These are phyloP conservation scores for Ursus arctos DNA, from an alignment of 2,113 vertebrate species.

Conservation along the genomic window DNA sequence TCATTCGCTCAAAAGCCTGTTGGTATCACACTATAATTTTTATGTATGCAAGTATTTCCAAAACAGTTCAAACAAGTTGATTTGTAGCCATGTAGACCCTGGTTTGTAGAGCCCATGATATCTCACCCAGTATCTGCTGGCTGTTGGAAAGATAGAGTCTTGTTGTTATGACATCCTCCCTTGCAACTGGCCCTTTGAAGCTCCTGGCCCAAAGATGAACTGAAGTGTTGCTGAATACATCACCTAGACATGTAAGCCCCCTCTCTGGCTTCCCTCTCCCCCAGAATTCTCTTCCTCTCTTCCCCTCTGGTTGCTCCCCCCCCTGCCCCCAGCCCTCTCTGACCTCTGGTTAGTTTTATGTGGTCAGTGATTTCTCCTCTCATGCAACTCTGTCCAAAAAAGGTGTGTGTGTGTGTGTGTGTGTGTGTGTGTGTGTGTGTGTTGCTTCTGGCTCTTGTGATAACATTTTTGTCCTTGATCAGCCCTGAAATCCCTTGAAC, in stretches of 20 bases:
- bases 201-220: accelerated
- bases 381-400: background rate
- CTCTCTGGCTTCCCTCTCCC: background rate
- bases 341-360: background rate
- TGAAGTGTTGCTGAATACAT: background rate
- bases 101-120: background rate
- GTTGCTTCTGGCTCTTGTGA: background rate
- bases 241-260: accelerated
- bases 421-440: background rate
- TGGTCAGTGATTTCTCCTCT: background rate
- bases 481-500: background rate
- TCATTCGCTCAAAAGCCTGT: background rate
- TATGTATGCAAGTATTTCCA: background rate
- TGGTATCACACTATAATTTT: background rate
- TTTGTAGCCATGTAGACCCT: background rate
- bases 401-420: background rate
- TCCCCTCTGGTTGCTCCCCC: too few relatives aligned
- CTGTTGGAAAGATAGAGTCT: background rate
- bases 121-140: background rate
- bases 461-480: background rate
- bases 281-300: background rate
- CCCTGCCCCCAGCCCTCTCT: accelerated
- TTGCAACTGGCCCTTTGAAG: background rate
- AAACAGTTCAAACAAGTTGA: background rate
- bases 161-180: background rate